phyloP scores from a whole-genome alignment of 2,113 vertebrate species.

The Platichthys stellatus region DNA sequence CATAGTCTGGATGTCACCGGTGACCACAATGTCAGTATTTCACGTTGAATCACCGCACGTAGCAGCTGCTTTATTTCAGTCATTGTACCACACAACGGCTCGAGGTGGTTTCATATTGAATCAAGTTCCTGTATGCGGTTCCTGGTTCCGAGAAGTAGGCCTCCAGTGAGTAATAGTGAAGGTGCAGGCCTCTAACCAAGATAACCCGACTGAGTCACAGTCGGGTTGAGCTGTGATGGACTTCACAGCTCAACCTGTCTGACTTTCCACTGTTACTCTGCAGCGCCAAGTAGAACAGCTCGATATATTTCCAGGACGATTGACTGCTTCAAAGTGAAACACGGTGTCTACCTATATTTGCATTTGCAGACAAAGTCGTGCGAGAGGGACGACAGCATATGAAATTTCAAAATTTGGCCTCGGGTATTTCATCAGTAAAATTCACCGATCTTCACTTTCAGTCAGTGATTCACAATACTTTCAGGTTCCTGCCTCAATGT shows the following conservation, averaged over 20 bases:
- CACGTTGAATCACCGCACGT: constrained; percentile 53
- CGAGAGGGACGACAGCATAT: background rate
- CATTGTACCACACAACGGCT: constrained; percentile 61
- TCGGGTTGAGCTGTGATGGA: background rate
- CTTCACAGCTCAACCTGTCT: constrained; percentile 48
- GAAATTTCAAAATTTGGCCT: background rate
- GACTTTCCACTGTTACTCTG: constrained; percentile 49
- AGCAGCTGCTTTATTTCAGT: constrained; percentile 49
- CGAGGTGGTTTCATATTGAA: constrained; percentile 83
- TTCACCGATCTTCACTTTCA: constrained; percentile 16
- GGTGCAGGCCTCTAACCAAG: constrained; percentile 72
- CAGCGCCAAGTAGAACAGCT: background rate
- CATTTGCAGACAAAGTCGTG: background rate
- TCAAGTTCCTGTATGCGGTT: constrained; percentile 82
- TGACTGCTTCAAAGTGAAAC: background rate
- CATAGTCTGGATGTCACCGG: constrained; percentile 2
- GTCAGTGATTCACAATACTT: constrained; percentile 62
- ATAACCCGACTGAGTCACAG: constrained; percentile 78
- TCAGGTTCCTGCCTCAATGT: constrained; percentile 51
- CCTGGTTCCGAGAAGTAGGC: constrained; percentile 83
- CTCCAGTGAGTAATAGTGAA: constrained; percentile 84
- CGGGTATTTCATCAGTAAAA: constrained; percentile 7
- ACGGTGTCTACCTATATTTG: no score
- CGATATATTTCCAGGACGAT: background rate
- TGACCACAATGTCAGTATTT: constrained; percentile 51